A percentile compares a stretch with the other conserved stretches of the same genome.
Conservation (phyloP, 2,888 invertebrate genomes). For the Rotaria macrura region DNA sequence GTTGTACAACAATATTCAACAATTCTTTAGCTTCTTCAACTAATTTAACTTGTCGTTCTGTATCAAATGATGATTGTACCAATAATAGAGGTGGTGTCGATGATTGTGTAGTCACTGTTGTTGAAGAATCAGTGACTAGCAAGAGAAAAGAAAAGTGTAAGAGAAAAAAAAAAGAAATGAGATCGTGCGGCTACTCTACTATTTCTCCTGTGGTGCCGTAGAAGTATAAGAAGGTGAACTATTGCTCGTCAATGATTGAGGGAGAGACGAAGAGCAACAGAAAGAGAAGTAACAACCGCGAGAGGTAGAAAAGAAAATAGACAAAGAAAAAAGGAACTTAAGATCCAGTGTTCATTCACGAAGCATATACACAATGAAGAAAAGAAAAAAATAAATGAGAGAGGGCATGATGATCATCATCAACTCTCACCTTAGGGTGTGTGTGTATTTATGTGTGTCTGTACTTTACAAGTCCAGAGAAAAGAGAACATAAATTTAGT, state of each 20-base stretch:
- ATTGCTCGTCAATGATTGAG: background rate
- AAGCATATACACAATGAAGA: background rate
- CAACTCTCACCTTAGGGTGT: background rate
- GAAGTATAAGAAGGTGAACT: background rate
- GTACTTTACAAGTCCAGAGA: background rate
- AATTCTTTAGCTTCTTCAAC: background rate
- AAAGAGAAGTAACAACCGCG: background rate
- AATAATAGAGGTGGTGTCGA: background rate
- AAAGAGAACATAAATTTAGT: background rate
- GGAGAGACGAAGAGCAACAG: background rate
- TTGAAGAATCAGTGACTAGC: background rate
- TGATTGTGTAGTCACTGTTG: background rate
- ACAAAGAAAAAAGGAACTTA: background rate
- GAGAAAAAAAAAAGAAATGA: background rate
- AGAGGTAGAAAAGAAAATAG: background rate
- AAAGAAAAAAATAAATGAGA: background rate
- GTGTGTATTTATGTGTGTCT: background rate
- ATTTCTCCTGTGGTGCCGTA: background rate
- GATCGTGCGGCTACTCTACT: background rate
- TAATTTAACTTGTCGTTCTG: background rate
- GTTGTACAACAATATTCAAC: background rate
- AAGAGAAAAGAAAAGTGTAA: background rate
- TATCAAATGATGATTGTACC: background rate
- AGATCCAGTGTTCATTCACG: background rate
- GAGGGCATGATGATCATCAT: background rate